Evolutionary conservation across 2,113 vertebrate genomes (phyloP).

Genomic region (Pachycephala philippinensis): DNA sequence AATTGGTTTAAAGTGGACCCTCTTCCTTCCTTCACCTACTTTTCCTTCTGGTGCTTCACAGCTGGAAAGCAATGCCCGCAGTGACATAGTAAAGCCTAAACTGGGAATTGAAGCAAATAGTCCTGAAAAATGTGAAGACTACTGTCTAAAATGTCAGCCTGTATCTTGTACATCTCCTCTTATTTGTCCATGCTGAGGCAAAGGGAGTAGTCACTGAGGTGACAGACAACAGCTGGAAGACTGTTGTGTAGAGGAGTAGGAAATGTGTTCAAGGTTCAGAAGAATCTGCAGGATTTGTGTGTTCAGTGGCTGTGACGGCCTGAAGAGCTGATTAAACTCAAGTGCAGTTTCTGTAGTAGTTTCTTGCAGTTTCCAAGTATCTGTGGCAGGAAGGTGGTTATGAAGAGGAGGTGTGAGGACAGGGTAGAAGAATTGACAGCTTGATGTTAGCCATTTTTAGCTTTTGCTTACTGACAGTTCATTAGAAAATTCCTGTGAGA

Average conservation of each 20-base stretch:
- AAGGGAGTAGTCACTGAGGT: background rate
- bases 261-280: background rate
- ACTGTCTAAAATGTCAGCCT: background rate
- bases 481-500: background rate
- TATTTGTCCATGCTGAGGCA: background rate
- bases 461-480: background rate
- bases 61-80: background rate
- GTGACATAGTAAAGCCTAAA: background rate
- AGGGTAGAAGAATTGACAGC: background rate
- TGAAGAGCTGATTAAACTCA: background rate
- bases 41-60: background rate
- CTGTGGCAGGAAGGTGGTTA: background rate
- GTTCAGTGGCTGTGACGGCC: accelerated
- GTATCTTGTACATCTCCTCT: background rate
- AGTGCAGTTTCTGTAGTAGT: background rate
- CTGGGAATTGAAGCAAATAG: background rate
- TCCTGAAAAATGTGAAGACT: background rate
- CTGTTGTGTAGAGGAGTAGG: background rate
- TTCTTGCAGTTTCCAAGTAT: background rate
- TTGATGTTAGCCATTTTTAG: background rate
- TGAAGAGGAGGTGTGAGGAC: background rate
- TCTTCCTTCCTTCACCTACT: background rate
- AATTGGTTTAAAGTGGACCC: background rate
- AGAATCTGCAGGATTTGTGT: background rate
- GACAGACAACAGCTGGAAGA: background rate